These are phyloP conservation scores for Rhagophthalmus giganteus DNA, from an alignment of 2,888 invertebrate species.

Conservation along the genomic window DNA sequence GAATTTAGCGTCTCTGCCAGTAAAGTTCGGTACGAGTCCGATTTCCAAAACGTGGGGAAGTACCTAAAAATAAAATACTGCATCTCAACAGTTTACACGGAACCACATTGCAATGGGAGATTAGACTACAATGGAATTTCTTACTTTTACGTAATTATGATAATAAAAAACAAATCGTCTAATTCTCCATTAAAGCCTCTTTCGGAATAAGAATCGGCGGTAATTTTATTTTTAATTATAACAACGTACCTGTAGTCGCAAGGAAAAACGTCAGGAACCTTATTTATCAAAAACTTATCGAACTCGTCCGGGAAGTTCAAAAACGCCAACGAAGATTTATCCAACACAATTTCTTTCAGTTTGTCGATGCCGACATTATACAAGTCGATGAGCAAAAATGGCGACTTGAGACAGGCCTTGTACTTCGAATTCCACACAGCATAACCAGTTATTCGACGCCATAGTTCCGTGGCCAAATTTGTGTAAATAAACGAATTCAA, in stretches of 20 bases:
- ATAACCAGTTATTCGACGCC: constrained; percentile 59
- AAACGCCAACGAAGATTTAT: constrained; percentile 63
- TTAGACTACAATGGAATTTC: too few relatives aligned
- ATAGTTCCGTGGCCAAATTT: constrained; percentile 65
- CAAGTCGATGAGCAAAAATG: constrained; percentile 63
- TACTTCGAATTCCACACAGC: constrained; percentile 55
- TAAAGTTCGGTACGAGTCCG: constrained; percentile 58
- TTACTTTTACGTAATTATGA: too few relatives aligned
- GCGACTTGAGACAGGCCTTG: constrained; percentile 58
- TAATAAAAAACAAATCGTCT: too few relatives aligned
- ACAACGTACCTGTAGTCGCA: constrained; percentile 58
- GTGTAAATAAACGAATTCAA: constrained; percentile 61
- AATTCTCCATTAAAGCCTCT: too few relatives aligned
- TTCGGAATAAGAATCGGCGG: too few relatives aligned
- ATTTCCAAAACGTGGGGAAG: constrained; percentile 66
- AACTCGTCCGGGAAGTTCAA: constrained; percentile 70
- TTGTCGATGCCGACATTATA: constrained; percentile 70
- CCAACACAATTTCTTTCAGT: constrained; percentile 62
- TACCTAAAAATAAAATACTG: too few relatives aligned
- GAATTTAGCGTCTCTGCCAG: constrained; percentile 60
- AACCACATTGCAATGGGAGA: too few relatives aligned
- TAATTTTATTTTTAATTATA: too few relatives aligned
- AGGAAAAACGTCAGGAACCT: constrained; percentile 60
- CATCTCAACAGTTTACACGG: too few relatives aligned
- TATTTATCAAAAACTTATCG: constrained; percentile 57